Evolutionary conservation across 1,140 invertebrate genomes (phyloP), one percentile per base, ranked within the genome.

Genomic region (Neotoxoptera formosana): DNA sequence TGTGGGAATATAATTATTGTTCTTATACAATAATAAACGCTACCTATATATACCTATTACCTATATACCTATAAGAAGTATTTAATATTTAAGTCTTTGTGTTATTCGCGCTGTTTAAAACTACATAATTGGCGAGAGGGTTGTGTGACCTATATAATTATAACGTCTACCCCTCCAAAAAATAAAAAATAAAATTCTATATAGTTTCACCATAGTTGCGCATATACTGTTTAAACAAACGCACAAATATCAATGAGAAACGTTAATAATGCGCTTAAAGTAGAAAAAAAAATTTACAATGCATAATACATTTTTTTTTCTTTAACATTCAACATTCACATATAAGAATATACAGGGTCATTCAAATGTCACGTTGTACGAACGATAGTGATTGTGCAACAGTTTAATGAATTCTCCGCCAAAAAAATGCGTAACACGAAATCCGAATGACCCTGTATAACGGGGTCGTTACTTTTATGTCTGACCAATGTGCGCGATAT

Each of bases 321-420:
- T 30, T 67, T n/a, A 21, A n/a, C n/a, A n/a, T n/a, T n/a, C n/a
- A n/a, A 76, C 60, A 76, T 76, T 76, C 60, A 76, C 14, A n/a
- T 36, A n/a, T n/a, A n/a, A n/a, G n/a, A 83, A 41, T 83, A 36
- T 83, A 83, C 81, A 83, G 81, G 81, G 34, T 83, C 81, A 83
- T 83, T 83, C 81, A 83, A 83, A 83, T 83, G 81, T 41, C 81
- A 41, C 41, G 36, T 83, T 83, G 14, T 36, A 83, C 81, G 41
- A 41, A 76, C n/a, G 14, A 76, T 34, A n/a, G 30, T 30, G 60
- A 76, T 76, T 76, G 60, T 20, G 60, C 21, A 83, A 36, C 8
- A 83, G 36, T 23, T 23, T 9, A 83, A 36, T 83, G 81, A 83
- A 36, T 83, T 36, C 81, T 83, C 21, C 34, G 20, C 14, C 81